phyloP scores from a whole-genome alignment of 2,113 vertebrate genomes.

The Atlantisia rogersi region DNA sequence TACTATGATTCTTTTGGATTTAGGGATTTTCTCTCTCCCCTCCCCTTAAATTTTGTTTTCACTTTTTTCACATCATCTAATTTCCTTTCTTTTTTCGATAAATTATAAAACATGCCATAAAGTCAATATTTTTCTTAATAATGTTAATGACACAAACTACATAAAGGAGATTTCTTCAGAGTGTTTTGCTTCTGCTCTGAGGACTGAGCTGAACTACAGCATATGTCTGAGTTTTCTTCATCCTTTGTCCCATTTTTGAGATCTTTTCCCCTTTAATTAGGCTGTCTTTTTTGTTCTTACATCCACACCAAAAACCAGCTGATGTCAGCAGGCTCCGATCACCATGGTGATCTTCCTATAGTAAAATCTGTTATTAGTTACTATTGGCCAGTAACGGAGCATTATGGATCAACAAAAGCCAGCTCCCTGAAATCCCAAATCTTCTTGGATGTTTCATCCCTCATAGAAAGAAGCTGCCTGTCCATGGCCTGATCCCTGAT shows the following conservation, averaged over 20 bases:
- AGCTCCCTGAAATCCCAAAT: not conserved
- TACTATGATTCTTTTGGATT: not conserved
- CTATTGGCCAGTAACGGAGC: not conserved
- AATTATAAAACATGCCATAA: not conserved
- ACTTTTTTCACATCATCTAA: not conserved
- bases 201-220: not conserved
- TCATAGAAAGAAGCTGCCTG: not conserved
- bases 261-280: constrained; percentile 18
- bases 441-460: not conserved
- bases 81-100: not conserved
- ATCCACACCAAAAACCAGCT: not conserved
- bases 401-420: not conserved
- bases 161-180: not conserved
- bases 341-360: constrained; percentile 58
- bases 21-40: not conserved
- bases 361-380: constrained; percentile 28
- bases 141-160: not conserved
- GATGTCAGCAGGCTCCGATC: constrained; percentile 49
- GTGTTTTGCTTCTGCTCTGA: not conserved
- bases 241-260: not conserved
- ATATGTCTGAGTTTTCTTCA: not conserved
- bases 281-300: not conserved
- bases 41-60: not conserved
- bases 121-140: not conserved
- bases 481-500: not conserved